Evolutionary conservation across 1,140 invertebrate genomes (phyloP).

Genomic region (Ephestia elutella): DNA sequence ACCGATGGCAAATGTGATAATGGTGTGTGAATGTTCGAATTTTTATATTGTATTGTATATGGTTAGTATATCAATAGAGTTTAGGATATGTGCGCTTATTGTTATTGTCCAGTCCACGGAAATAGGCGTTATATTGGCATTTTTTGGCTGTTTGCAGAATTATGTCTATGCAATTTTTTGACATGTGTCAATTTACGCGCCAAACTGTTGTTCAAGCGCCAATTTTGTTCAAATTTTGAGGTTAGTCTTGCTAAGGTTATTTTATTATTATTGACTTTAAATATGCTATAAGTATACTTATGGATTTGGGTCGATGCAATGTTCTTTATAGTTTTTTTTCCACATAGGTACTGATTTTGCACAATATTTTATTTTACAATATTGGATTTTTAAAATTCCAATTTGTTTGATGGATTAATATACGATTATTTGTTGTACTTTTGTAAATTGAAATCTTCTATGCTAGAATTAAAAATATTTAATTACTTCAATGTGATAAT

Average conservation of each 20-base stretch:
- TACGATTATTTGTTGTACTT: background rate
- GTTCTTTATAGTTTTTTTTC: conserved; percentile 10
- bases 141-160: background rate
- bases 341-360: conserved; percentile 1
- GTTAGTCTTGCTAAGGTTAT: conserved; percentile 21
- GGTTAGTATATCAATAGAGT: background rate
- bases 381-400: conserved; percentile 5
- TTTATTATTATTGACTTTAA: conserved; percentile 19
- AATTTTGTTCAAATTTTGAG: conserved; percentile 7
- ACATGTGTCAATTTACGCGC: conserved; percentile 2
- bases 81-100: background rate
- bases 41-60: conserved; percentile 3
- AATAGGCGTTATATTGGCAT: background rate
- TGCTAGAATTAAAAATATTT: background rate
- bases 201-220: conserved; percentile 1
- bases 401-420: background rate
- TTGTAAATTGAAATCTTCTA: background rate
- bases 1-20: background rate
- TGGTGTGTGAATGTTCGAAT: background rate
- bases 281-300: conserved; percentile 6
- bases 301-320: conserved; percentile 25
- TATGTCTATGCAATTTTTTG: background rate
- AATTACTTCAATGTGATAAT: conserved; percentile 8
- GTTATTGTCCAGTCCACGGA: background rate
- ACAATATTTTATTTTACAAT: background rate